A percentile compares a stretch with the other conserved stretches of the same genome.
These are phyloP conservation scores for Oryzias javanicus DNA, from an alignment of 2,113 vertebrate genomes.

Conservation along the genomic window DNA sequence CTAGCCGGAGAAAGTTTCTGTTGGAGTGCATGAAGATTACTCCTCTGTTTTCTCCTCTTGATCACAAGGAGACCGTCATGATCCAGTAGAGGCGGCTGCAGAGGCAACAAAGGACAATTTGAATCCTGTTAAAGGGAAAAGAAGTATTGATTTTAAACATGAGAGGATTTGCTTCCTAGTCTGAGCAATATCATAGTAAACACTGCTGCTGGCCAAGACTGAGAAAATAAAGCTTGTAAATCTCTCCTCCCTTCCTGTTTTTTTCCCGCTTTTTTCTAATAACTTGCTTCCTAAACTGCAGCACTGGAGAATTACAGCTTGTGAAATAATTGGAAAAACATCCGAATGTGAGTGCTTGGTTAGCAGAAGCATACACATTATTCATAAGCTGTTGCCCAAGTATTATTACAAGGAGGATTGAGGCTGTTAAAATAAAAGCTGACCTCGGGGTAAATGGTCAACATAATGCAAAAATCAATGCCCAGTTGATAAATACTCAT, in stretches of 20 bases:
- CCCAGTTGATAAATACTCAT: neutral
- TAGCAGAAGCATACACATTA: conserved; percentile 29
- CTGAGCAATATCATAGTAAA: conserved; percentile 60
- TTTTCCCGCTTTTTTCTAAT: conserved; percentile 41
- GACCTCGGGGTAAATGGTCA: conserved; percentile 24
- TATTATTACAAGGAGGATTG: conserved; percentile 31
- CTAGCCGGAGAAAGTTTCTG: conserved; percentile 18
- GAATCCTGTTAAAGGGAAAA: conserved; percentile 11
- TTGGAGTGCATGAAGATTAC: conserved; percentile 24
- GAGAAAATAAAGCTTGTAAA: conserved; percentile 52
- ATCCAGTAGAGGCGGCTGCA: neutral
- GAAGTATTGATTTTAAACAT: conserved; percentile 58
- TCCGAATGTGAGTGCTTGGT: conserved; percentile 38
- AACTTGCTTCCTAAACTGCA: conserved; percentile 52
- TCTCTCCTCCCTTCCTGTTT: conserved; percentile 14
- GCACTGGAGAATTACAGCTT: conserved; percentile 58
- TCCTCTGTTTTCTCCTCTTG: neutral
- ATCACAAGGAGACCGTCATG: conserved; percentile 1
- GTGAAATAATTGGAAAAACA: conserved; percentile 66
- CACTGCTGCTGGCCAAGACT: conserved; percentile 44
- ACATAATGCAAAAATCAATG: conserved; percentile 35
- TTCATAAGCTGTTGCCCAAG: conserved; percentile 33
- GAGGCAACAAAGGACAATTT: conserved; percentile 34
- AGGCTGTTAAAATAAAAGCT: conserved; percentile 32
- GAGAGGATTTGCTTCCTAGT: conserved; percentile 50